A percentile compares a stretch with the other conserved stretches of the same genome.
Conservation (phyloP, 2,113 vertebrate species). For the Formicarius rufipectus region DNA sequence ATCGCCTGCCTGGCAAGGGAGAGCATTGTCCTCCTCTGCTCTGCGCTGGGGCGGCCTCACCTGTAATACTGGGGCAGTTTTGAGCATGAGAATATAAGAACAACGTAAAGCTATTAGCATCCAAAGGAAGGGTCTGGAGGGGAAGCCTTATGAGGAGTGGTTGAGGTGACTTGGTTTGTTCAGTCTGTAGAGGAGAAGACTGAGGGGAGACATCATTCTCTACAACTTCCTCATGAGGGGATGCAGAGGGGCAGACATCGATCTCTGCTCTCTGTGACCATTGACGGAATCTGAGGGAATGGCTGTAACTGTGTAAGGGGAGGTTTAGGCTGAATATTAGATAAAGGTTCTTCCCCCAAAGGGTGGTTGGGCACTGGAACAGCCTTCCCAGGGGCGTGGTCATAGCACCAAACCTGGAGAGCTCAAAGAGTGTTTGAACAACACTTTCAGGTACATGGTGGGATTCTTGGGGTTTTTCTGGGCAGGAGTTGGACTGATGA, state of each 20-base stretch:
- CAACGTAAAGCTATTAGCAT: background rate
- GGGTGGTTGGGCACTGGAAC: accelerated
- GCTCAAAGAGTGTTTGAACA: background rate
- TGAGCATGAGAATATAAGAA: background rate
- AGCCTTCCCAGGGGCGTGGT: background rate
- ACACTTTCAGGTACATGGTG: background rate
- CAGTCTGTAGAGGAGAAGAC: background rate
- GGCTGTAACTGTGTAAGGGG: background rate
- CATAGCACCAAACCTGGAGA: background rate
- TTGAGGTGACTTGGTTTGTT: background rate
- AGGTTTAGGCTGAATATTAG: background rate
- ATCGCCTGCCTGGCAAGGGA: background rate
- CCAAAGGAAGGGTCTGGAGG: background rate
- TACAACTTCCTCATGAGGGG: background rate
- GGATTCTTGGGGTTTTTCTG: background rate
- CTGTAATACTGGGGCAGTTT: background rate
- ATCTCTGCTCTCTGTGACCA: background rate
- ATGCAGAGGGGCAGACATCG: background rate
- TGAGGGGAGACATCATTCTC: background rate
- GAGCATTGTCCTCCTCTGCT: background rate
- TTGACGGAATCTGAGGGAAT: background rate
- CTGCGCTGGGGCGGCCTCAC: background rate
- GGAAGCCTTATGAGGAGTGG: background rate
- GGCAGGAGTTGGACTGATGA: background rate
- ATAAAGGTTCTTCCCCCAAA: background rate